Evolutionary conservation across 2,888 invertebrate species (phyloP), one percentile per base, ranked within the genome.

Genomic region (Lepetodrilus schrolli): DNA sequence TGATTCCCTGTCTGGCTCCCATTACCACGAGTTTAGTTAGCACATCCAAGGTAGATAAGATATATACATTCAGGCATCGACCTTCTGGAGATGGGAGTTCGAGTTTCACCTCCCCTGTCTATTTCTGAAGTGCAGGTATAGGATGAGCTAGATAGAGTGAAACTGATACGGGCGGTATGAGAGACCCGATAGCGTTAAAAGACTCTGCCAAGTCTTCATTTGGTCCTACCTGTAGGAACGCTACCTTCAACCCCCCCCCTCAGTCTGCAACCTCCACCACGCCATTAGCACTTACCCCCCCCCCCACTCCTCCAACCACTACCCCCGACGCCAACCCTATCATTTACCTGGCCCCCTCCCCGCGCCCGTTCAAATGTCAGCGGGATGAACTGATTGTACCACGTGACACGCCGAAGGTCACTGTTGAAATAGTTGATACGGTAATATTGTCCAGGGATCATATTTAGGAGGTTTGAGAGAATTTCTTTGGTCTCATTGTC

Each of bases 21-120:
- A 58, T 58, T 58, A 58, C 58, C 34, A 34, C 58, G 4, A 58
- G 58, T 58, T 58, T 58, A 23, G 58, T 58, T 58, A 58, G 58
- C 58, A 58, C 58, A 58, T 58, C 58, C 58, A 58, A 8, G 58
- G 58, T 58, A 58, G 58, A 58, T 58, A 58, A 58, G 58, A 58
- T 58, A 58, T 58, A 58, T 58, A 58, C 58, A 58, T 58, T 58
- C 30, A 58, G 17, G 58, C 58, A 58, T 58, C 34, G 58, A 58
- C 58, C 58, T 58, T 58, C 58, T 58, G 58, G n/a, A n/a, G 34
- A 17, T 17, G 34, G 2, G 58, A 7, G 58, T 58, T 17, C 17
- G 58, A 34, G 23, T 58, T 58, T 17, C 58, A 34, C 58, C 51
- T n/a, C n/a, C n/a, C n/a, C n/a, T n/a, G n/a, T 58, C 58, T 58